Conservation (phyloP, 2,888 invertebrate genomes). For the Chrysopilus asiliformis region DNA sequence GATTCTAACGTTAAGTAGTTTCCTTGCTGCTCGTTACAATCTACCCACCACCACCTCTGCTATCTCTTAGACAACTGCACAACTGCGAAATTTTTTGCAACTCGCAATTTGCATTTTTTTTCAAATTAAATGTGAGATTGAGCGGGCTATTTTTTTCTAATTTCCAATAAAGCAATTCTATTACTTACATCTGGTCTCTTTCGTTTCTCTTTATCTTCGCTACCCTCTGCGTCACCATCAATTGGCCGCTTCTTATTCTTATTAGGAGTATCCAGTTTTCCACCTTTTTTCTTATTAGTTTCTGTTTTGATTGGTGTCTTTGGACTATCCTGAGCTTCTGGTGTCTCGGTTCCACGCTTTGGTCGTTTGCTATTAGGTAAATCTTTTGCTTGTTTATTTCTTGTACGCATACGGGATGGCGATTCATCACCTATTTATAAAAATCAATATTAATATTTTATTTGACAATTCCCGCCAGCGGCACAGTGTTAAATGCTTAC, state of each 20-base stretch:
- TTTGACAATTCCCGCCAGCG: not conserved
- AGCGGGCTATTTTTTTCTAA: no score
- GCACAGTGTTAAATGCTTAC: conserved; percentile 14
- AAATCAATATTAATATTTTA: not conserved
- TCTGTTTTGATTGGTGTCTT: conserved; percentile 41
- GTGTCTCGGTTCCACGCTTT: conserved; percentile 48
- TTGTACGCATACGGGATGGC: conserved; percentile 79
- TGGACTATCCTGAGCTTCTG: conserved; percentile 33
- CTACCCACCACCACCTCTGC: no score
- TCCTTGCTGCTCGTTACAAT: no score
- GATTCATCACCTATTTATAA: conserved; percentile 46
- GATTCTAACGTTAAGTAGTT: no score
- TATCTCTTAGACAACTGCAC: no score
- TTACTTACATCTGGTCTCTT: conserved; percentile 34
- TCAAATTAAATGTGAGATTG: no score
- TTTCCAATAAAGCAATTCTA: no score
- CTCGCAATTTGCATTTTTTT: no score
- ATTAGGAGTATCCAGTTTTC: conserved; percentile 41
- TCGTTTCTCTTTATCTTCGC: conserved; percentile 42
- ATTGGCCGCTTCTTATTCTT: conserved; percentile 42
- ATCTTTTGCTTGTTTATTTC: conserved; percentile 67
- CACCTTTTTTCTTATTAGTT: conserved; percentile 33
- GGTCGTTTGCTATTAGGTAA: conserved; percentile 41
- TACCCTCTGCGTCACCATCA: conserved; percentile 33
- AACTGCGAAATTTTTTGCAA: no score